phyloP scores from a whole-genome alignment of 1,140 invertebrate genomes.

The Anthonomus grandis region DNA sequence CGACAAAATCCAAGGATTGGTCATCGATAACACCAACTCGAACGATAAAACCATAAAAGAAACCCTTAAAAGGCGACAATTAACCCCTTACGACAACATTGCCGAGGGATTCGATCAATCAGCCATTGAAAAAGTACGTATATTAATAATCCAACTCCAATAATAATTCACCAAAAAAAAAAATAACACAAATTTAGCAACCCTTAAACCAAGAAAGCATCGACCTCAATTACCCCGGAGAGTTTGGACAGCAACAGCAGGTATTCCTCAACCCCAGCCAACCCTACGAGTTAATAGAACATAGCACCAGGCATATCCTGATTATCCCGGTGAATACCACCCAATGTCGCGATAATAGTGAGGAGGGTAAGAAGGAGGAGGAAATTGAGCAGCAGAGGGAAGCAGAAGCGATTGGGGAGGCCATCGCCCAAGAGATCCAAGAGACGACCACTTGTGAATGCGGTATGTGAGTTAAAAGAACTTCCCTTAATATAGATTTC shows the following conservation, averaged over 20 bases:
- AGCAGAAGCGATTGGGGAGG: slow-evolving; percentile 6
- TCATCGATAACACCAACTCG: not conserved
- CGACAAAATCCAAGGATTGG: slow-evolving; percentile 15
- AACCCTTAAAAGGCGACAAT: not conserved
- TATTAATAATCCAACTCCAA: not conserved
- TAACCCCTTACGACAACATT: slow-evolving; percentile 3
- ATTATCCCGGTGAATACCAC: not conserved
- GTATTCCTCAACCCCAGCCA: not conserved
- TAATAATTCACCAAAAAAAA: too few species aligned
- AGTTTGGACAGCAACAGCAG: not conserved
- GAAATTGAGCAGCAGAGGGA: not conserved
- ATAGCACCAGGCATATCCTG: slow-evolving; percentile 8
- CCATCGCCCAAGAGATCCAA: not conserved
- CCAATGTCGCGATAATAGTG: not conserved
- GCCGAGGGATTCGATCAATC: too few species aligned
- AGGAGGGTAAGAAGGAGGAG: too few species aligned
- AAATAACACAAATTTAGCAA: too few species aligned
- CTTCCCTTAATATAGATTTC: too few species aligned
- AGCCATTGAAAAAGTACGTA: too few species aligned
- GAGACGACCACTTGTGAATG: too few species aligned
- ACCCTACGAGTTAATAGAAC: slow-evolving; percentile 1
- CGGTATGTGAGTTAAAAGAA: too few species aligned
- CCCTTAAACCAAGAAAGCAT: not conserved
- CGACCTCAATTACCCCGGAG: not conserved
- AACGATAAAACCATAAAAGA: too few species aligned